Percentiles rank a stretch among this genome's conserved stretches.
Conservation (phyloP, 1,140 invertebrate species). For the Heliconius himera region DNA sequence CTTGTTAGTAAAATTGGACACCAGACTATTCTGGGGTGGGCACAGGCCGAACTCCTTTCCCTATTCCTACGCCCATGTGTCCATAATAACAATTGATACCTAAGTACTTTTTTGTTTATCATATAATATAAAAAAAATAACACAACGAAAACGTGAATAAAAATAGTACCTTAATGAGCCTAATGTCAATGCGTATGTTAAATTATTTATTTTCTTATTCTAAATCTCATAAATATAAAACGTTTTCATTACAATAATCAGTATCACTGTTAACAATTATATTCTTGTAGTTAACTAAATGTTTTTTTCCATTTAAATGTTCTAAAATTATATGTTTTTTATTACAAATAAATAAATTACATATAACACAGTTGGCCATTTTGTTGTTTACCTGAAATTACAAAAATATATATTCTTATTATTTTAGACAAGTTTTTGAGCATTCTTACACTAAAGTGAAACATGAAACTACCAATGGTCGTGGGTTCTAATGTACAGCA, state of each 20-base stretch:
- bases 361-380: neutral
- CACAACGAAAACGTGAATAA: too few species aligned
- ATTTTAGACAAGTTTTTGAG: neutral
- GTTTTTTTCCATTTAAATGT: constrained; percentile 17
- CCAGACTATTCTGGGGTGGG: too few species aligned
- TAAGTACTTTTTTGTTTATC: too few species aligned
- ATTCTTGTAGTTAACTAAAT: neutral
- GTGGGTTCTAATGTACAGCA: neutral
- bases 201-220: too few species aligned
- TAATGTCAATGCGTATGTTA: too few species aligned
- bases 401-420: neutral
- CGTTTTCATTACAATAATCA: neutral
- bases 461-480: neutral
- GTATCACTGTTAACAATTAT: neutral
- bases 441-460: neutral
- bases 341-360: neutral
- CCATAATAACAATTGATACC: too few species aligned
- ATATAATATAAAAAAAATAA: too few species aligned
- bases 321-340: neutral
- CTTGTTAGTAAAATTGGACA: too few species aligned
- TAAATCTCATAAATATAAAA: neutral
- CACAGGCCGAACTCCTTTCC: too few species aligned
- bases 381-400: constrained; percentile 15
- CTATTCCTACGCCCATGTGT: too few species aligned
- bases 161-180: too few species aligned